These are phyloP conservation scores for Chloroclysta siterata DNA, from an alignment of 2,888 invertebrate genomes.

Conservation along the genomic window DNA sequence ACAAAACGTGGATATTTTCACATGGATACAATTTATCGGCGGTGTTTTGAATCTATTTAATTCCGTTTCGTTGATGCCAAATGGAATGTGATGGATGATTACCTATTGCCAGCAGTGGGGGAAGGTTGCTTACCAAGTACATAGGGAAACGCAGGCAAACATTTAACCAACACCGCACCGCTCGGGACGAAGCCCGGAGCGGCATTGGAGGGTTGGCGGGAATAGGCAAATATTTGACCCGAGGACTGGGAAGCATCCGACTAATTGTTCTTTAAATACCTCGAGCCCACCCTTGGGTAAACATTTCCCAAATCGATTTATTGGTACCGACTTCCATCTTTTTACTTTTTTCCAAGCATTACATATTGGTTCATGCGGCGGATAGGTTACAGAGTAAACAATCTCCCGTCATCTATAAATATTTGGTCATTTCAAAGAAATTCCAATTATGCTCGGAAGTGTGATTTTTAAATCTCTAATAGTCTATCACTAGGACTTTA, in stretches of 20 bases:
- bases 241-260: conserved; percentile 79
- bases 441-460: conserved; percentile 12
- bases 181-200: conserved; percentile 73
- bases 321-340: conserved; percentile 66
- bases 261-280: conserved; percentile 85
- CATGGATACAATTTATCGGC: conserved; percentile 7
- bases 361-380: conserved; percentile 51
- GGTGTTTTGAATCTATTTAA: conserved; percentile 7
- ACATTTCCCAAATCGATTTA: conserved; percentile 80
- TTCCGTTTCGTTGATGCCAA: conserved; percentile 11
- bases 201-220: conserved; percentile 81
- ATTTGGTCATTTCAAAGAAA: conserved; percentile 49
- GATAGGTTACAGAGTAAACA: conserved; percentile 68
- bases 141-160: conserved; percentile 76
- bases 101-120: conserved; percentile 53
- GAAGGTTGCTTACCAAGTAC: conserved; percentile 66
- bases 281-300: conserved; percentile 72
- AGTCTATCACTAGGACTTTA: background rate
- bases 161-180: conserved; percentile 70
- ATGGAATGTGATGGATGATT: conserved; percentile 45
- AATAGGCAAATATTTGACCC: conserved; percentile 81
- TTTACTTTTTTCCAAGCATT: conserved; percentile 59
- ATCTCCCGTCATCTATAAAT: conserved; percentile 58
- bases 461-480: conserved; percentile 8
- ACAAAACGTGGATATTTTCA: conserved; percentile 17